Base-by-base conservation (phyloP, 2,113 vertebrate species). In the Chionomys nivalis region DNA sequence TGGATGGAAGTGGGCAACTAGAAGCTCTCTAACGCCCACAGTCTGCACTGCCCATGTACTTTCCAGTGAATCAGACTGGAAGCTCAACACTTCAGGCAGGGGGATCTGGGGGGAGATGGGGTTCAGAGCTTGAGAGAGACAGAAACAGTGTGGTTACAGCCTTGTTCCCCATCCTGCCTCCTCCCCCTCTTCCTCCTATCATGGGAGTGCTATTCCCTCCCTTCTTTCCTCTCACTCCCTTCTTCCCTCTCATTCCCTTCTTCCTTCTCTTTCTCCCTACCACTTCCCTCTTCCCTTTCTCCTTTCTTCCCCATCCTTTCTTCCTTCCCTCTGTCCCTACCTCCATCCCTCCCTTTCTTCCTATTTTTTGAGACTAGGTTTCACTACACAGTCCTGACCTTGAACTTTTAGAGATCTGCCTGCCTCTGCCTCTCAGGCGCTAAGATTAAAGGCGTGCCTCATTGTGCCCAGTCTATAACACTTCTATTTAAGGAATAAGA, bases 11-110 rank as follows among this genome's bases (percentile, higher is more conserved):
- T 16, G 16, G 58, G 47, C 49, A 26, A 13, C n/a, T 39, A 5
- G 75, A 58, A 49, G 7, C 44, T 36, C n/a, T 82, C n/a, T 7
- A 0, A 9, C 5, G 5, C 55, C 28, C 11, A 3, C 39, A 4
- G 5, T 17, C n/a, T 36, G 14, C 44, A 17, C 17, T 39, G n/a
- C 31, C 44, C 3, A 0, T 0, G 6, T n/a, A 39, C 24, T 1
- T 14, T 42, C 24, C 26, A 3, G 49, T 8, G n/a, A 39, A 28
- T 58, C 28, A 76, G 49, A 65, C 65, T 72, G 75, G 92, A 76
- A 89, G 28, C 28, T 17, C 7, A 33, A 1, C 4, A 0, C 49
- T 63, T 39, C 7, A 16, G 26, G 63, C 47, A 31, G 16, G 68
- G 81, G n/a, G 63, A n/a, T 31, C 11, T 75, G 8, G 19, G 26